These are phyloP conservation scores for Petrophora chlorosata DNA, from an alignment of 2,888 invertebrate species.

Conservation along the genomic window DNA sequence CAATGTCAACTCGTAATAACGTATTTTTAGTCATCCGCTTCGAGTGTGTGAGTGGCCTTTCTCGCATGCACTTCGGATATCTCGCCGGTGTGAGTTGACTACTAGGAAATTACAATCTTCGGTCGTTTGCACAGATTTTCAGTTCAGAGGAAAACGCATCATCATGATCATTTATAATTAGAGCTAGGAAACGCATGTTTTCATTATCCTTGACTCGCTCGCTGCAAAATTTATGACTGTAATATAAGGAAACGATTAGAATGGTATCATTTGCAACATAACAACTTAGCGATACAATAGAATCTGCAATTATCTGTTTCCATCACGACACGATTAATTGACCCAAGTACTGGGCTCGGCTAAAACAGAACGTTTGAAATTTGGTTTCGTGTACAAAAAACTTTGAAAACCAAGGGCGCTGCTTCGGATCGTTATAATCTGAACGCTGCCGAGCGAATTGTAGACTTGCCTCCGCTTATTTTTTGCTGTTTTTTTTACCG, in stretches of 20 bases:
- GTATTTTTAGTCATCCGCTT: slow-evolving; percentile 75
- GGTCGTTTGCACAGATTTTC: slow-evolving; percentile 62
- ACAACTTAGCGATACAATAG: slow-evolving; percentile 59
- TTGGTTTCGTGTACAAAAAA: slow-evolving; percentile 53
- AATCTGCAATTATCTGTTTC: slow-evolving; percentile 59
- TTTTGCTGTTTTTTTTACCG: slow-evolving; percentile 71
- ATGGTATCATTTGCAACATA: slow-evolving; percentile 63
- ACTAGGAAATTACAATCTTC: slow-evolving; percentile 68
- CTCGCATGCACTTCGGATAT: slow-evolving; percentile 48
- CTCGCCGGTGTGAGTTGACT: slow-evolving; percentile 46
- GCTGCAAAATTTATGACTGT: slow-evolving; percentile 33
- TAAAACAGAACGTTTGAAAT: slow-evolving; percentile 49
- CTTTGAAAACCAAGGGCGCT: slow-evolving; percentile 67
- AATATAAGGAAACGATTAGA: slow-evolving; percentile 66
- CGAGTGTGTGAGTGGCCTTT: slow-evolving; percentile 69
- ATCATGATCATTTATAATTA: slow-evolving; percentile 39
- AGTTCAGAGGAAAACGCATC: slow-evolving; percentile 42
- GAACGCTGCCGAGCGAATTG: slow-evolving; percentile 61
- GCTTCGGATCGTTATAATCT: slow-evolving; percentile 73
- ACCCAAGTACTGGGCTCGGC: slow-evolving; percentile 34
- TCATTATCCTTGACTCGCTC: slow-evolving; percentile 33
- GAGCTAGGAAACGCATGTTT: slow-evolving; percentile 39
- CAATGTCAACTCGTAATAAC: slow-evolving; percentile 80
- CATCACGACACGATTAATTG: slow-evolving; percentile 49
- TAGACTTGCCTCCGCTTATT: slow-evolving; percentile 60